Conservation (phyloP, 2,113 vertebrate genomes). For the Empidonax traillii region DNA sequence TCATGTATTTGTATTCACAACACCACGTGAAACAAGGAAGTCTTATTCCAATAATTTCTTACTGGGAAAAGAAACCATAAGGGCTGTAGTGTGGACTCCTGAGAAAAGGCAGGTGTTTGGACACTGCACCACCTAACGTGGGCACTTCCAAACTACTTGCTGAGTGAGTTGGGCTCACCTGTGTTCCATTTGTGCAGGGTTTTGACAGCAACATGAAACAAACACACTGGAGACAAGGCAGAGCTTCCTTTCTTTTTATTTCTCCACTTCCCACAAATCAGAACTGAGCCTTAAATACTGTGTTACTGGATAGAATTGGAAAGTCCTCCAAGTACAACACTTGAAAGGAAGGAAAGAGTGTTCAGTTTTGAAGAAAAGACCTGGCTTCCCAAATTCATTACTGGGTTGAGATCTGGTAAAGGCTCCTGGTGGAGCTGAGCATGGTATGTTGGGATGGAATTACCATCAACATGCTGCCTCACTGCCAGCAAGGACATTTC, state of each 20-base stretch:
- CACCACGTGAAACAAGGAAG: neutral
- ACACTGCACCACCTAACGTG: accelerated
- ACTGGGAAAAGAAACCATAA: neutral
- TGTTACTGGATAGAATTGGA: neutral
- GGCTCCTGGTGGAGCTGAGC: neutral
- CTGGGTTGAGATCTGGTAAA: neutral
- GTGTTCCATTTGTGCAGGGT: neutral
- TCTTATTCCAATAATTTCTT: neutral
- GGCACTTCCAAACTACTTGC: neutral
- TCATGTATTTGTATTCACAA: neutral
- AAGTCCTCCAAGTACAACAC: neutral
- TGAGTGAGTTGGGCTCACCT: neutral
- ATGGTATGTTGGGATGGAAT: neutral
- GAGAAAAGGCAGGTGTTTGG: neutral
- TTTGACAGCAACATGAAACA: neutral
- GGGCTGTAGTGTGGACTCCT: neutral
- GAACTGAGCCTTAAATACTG: neutral
- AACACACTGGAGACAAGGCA: neutral
- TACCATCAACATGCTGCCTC: neutral
- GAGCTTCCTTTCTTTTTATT: neutral
- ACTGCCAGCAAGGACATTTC: neutral
- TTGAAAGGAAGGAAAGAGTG: neutral
- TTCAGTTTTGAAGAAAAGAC: neutral
- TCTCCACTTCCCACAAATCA: neutral
- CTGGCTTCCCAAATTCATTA: neutral